Evolutionary conservation across 2,888 invertebrate species (phyloP).

Genomic region (Danaus chrysippus): DNA sequence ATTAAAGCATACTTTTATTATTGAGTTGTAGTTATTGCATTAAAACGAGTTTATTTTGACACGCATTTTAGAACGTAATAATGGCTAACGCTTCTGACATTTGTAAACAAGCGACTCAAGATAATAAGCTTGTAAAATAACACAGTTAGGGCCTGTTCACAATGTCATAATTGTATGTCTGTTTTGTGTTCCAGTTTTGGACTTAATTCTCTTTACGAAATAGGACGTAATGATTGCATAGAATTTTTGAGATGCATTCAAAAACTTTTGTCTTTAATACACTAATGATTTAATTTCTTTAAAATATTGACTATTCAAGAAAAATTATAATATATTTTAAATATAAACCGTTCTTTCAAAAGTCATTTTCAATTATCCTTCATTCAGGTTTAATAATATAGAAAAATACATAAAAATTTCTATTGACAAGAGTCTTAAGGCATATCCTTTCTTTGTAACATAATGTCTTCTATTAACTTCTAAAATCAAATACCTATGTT

Average conservation of each 20-base stretch:
- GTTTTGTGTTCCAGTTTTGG: neutral
- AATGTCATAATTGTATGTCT: neutral
- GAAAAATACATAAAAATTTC: too few species aligned
- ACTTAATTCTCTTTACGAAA: neutral
- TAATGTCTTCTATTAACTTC: too few species aligned
- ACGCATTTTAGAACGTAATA: constrained; percentile 1
- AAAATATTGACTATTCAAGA: too few species aligned
- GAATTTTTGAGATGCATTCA: neutral
- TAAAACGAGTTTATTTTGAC: constrained; percentile 5
- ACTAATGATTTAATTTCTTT: too few species aligned
- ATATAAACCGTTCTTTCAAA: too few species aligned
- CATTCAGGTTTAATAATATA: too few species aligned
- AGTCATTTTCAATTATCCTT: too few species aligned
- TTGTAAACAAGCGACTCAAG: constrained; percentile 7
- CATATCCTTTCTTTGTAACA: too few species aligned
- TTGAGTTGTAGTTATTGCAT: neutral
- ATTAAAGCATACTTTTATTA: neutral
- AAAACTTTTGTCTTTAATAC: too few species aligned
- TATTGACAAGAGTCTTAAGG: too few species aligned
- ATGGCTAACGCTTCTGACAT: constrained; percentile 5
- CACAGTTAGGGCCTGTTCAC: constrained; percentile 3
- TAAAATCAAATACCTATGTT: too few species aligned
- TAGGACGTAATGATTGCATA: neutral
- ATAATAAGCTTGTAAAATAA: constrained; percentile 4
- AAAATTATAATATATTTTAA: too few species aligned